Base-by-base conservation (phyloP, 2,797 vertebrate species). In the Chaunax sp. region DNA sequence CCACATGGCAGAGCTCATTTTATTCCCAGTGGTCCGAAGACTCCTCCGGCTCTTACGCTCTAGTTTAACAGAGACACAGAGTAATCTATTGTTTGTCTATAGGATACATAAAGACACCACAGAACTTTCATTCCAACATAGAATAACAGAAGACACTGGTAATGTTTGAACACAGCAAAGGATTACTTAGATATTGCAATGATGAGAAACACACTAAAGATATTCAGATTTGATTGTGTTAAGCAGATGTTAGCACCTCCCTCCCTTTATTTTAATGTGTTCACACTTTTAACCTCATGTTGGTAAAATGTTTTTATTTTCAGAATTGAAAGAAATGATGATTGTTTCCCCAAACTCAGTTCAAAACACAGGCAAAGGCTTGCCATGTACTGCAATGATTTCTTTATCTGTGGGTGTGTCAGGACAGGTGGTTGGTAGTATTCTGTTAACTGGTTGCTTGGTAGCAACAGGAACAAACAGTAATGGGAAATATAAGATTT, bases 1-100 rank as follows among this genome's bases (percentile, higher is more conserved):
- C 38, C 67, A 50, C 37, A 74, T 15, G 33, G 44, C n/a, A 47
- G 57, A 57, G 54, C 35, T 73, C 28, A 19, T 50, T 50, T 72
- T 15, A 35, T 23, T 73, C 72, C 43, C 59, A 63, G 30, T 38
- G 58, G 64, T 71, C 56, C 12, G 7, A 66, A 8, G 43, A 35
- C 47, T 47, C 43, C 35, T 50, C 35, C 28, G 37, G 33, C 47
- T 56, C 44, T 58, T 33, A 52, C 19, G 25, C 37, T 56, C 38
- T 13, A 13, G 25, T 46, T 33, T 41, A 43, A 64, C 15, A 47
- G 28, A 60, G 16, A 54, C 53, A 45, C 38, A 41, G 9, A 55
- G 18, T 9, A 37, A 37, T 37, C 35, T 37, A 13, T 13, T 37
- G 35, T 10, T 4, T 37, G 7, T 37, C 7, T 4, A 8, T 4